Percentiles rank a stretch among this genome's conserved stretches.
Conservation (phyloP, 2,113 vertebrate genomes). For the Trichechus manatus region DNA sequence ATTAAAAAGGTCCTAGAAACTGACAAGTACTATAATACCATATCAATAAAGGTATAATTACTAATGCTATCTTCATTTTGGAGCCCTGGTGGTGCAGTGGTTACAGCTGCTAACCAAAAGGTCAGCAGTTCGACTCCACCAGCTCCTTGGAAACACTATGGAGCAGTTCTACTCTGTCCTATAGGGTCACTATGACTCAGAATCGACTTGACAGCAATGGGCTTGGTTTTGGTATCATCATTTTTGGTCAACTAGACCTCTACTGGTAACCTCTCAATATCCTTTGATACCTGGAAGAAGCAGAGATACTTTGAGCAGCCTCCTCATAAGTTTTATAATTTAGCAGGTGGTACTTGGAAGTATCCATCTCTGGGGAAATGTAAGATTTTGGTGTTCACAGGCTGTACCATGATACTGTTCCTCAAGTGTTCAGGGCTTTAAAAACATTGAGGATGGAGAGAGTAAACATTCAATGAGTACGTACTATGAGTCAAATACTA, state of each 20-base stretch:
- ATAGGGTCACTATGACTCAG: too few relatives aligned
- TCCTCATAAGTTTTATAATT: slow-evolving; percentile 18
- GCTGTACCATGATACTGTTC: background rate
- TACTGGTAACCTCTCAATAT: slow-evolving; percentile 29
- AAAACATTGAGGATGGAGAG: slow-evolving; percentile 23
- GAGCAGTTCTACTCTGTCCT: too few relatives aligned
- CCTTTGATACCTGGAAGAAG: slow-evolving; percentile 23
- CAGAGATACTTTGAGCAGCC: background rate
- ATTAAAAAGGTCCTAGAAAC: slow-evolving; percentile 39
- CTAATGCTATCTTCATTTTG: background rate
- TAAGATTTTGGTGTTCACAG: slow-evolving; percentile 40
- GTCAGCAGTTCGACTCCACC: too few relatives aligned
- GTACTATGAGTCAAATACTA: background rate
- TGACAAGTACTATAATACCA: slow-evolving; percentile 30
- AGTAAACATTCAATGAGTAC: background rate
- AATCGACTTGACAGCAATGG: too few relatives aligned
- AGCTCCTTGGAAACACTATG: too few relatives aligned
- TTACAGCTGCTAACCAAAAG: too few relatives aligned
- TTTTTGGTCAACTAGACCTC: background rate
- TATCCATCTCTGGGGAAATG: background rate
- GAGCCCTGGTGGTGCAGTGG: too few relatives aligned
- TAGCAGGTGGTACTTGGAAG: slow-evolving; percentile 4
- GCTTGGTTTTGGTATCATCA: background rate
- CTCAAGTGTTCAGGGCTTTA: background rate
- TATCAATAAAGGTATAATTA: slow-evolving; percentile 38